Evolutionary conservation across 2,888 invertebrate species (phyloP), one percentile per base, ranked within the genome.

Genomic region (Tetramorium bicarinatum): DNA sequence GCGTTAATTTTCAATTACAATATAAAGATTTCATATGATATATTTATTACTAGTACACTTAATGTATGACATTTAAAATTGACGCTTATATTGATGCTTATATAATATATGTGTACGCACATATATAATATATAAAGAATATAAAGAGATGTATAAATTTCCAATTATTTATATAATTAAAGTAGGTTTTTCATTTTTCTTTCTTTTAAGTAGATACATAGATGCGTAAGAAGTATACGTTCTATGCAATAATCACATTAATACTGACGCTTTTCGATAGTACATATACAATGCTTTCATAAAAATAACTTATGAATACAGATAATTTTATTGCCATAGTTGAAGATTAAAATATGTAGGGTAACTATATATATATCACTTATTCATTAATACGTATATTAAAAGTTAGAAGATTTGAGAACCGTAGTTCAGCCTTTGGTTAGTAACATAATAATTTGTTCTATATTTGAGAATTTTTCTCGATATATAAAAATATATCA

Each of bases 21-120:
- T 75, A 18, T 86, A 69, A 89, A 86, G 76, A 84, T 86, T 87
- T 62, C 72, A 84, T 87, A 87, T 80, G 85, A 91, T 87, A 80
- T 85, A 83, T 89, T 90, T 88, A 89, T 90, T 90, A 90, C 79
- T 83, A 67, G 38, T 85, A 89, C 77, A 71, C 74, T 87, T 84
- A 86, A 67, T 83, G 47, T 82, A 71, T 90, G 74, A 86, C 87
- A 87, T 86, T 85, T 85, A 86, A 84, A 90, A 87, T 89, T 88
- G 84, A 88, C 87, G n/a, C 52, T 54, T 18, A 49, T 54, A 54
- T 54, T 54, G 84, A 80, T 74, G 82, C 84, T 87, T 87, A 87
- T 87, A 84, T 88, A 89, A 41, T 54, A 79, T 69, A 47, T 54
- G 71, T 15, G 15, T 83, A 49, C 66, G 44, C 25, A 49, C n/a